Conservation (phyloP, 1,140 invertebrate genomes). For the Meteorus sp. region DNA sequence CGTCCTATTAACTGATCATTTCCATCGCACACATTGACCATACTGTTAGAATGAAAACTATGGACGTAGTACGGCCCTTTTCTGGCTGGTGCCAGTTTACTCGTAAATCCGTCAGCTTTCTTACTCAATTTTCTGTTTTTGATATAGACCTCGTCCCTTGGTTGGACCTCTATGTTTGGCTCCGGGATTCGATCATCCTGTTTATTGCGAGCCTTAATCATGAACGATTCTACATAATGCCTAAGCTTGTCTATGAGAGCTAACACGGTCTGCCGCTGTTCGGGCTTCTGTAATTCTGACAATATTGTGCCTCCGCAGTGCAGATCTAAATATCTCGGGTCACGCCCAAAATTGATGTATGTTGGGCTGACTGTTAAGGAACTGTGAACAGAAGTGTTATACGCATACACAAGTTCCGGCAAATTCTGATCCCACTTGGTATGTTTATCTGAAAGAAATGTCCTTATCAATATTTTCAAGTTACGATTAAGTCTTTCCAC, state of each 20-base stretch:
- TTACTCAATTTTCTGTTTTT: too few species aligned
- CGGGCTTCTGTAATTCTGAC: background rate
- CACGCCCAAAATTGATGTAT: background rate
- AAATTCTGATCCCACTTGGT: too few species aligned
- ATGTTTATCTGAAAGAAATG: conserved; percentile 3
- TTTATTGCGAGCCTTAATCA: background rate
- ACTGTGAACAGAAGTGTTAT: background rate
- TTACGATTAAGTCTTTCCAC: conserved; percentile 18
- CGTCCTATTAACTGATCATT: too few species aligned
- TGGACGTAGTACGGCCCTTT: too few species aligned
- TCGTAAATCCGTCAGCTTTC: too few species aligned
- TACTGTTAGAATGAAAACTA: too few species aligned
- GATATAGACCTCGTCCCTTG: background rate
- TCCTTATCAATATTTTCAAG: background rate
- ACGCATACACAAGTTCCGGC: background rate
- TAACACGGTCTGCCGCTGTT: background rate
- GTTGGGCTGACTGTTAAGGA: background rate
- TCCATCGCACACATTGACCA: too few species aligned
- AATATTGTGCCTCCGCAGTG: background rate
- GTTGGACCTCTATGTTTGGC: background rate
- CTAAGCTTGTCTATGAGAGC: background rate
- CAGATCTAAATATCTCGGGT: background rate
- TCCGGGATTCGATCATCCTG: background rate
- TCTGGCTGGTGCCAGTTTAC: too few species aligned
- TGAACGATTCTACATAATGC: background rate